Percentiles rank a stretch among this genome's conserved stretches.
These are phyloP conservation scores for Pemphigus obesinymphae DNA, from an alignment of 1,140 invertebrate species.

Conservation along the genomic window DNA sequence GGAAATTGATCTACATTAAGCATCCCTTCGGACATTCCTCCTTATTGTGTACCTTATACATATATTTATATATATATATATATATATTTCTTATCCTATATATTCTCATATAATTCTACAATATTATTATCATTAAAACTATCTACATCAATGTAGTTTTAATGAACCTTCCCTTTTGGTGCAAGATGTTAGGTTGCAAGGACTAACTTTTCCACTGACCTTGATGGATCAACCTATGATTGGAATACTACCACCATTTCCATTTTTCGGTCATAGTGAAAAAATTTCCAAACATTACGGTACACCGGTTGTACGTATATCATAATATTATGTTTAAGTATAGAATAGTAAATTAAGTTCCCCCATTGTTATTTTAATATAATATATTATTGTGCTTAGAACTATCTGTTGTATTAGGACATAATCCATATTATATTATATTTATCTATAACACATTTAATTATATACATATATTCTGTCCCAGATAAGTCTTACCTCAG, in stretches of 20 bases:
- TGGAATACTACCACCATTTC: too few species aligned
- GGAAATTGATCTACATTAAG: background rate
- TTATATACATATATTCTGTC: too few species aligned
- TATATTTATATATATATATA: background rate
- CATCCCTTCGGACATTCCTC: background rate
- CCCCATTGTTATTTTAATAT: background rate
- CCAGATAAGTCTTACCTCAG: too few species aligned
- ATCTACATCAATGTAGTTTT: background rate
- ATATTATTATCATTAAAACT: background rate
- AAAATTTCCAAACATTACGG: background rate
- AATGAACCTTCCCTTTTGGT: background rate
- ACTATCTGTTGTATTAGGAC: background rate
- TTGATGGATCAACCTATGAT: too few species aligned
- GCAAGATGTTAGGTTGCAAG: background rate
- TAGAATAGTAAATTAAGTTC: background rate
- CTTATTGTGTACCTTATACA: background rate
- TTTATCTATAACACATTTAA: too few species aligned
- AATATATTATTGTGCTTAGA: background rate
- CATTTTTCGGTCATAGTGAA: background rate
- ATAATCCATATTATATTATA: too few species aligned
- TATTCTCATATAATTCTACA: background rate
- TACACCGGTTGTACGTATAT: background rate
- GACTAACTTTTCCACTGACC: too few species aligned
- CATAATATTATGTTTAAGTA: background rate
- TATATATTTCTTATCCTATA: background rate